Base-by-base conservation (phyloP, 2,113 vertebrate genomes). In the Chunga burmeisteri region DNA sequence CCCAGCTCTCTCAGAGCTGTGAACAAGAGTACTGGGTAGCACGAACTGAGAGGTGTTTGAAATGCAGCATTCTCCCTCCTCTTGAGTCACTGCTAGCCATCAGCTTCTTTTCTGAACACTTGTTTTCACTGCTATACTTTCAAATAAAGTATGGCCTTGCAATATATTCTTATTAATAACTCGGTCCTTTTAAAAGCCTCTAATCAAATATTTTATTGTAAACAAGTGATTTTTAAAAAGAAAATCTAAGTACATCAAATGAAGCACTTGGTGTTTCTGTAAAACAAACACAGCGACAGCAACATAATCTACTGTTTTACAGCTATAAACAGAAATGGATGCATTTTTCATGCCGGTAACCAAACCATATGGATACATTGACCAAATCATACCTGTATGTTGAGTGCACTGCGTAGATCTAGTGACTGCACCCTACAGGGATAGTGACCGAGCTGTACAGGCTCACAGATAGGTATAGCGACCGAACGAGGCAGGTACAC, bases 81-180 rank as follows among this genome's bases (percentile, higher is more conserved):
- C 91, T 71, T 95, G 92, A 97, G 71, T 96, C 96, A 95, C 74
- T 0, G 5, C 50, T 89, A 94, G 87, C 96, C 90, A 80, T 42
- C 32, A 0, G 73, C 62, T 94, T 81, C 46, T 86, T 80, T 88
- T 88, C 89, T 90, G n/a, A 93, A 68, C 32, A 13, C 62, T 96
- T 96, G 34, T 87, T 95, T 94, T 86, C 70, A 65, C 65, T 71
- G 65, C 65, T 84, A 16, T 47, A 56, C 53, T 75, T 97, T 55
- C 71, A 90, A 85, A 82, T 77, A 16, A 89, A 87, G 79, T 29
- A 68, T 27, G 53, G 61, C 49, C 34, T 92, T 32, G 5, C 11
- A 2, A 50, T 80, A 71, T 36, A 46, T 16, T 61, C 38, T 75
- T 85, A 23, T 50, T 55, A 91, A 80, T 90, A 75, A 6, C 17